Base-by-base conservation (phyloP, 53 echinoderm and acorn worm genomes). In the Paracentrotus lividus region DNA sequence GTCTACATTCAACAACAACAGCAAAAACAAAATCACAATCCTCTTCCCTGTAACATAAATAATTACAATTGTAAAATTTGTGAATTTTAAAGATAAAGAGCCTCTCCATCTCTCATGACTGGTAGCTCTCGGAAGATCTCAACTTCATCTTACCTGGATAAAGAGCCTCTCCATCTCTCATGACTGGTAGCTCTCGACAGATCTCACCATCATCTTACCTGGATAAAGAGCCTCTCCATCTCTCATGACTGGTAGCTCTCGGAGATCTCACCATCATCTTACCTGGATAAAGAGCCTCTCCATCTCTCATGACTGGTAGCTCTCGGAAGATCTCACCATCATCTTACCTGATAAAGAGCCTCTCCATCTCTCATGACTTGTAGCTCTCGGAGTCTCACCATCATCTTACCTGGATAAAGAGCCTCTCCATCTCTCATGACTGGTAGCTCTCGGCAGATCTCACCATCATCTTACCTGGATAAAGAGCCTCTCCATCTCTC, bases 171-270 rank as follows among this genome's bases (percentile, higher is more conserved):
- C 95, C 97, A 45, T 97, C 94, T 60, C 90, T 78, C 69, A 94
- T 78, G 72, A 95, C 98, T 49, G 98, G 95, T 0, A 98, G 91
- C 94, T 98, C 98, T 69, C 98, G 86, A n/a, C 98, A 98, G 2
- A 94, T 95, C 54, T 96, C 97, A 5, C 95, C 90, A 54, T 98
- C 98, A 27, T 96, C 97, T 86, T 98, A 97, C 97, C 92, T 90
- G 97, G 97, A 64, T 88, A 94, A 0, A 96, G 68, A 15, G 96
- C 96, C 21, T 97, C 94, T 49, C 95, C 97, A 45, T 97, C 94
- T 60, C 90, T 78, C 69, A 94, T 78, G 72, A 95, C 98, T 49
- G 98, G 95, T 0, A 98, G 91, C 94, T 98, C 98, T 69, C 98
- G 86, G 20, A 98, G 2, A 94, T 95, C 54, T 96, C 97, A 5